Evolutionary conservation across 2,113 vertebrate species (phyloP).

Genomic region (Tachysurus vachellii): DNA sequence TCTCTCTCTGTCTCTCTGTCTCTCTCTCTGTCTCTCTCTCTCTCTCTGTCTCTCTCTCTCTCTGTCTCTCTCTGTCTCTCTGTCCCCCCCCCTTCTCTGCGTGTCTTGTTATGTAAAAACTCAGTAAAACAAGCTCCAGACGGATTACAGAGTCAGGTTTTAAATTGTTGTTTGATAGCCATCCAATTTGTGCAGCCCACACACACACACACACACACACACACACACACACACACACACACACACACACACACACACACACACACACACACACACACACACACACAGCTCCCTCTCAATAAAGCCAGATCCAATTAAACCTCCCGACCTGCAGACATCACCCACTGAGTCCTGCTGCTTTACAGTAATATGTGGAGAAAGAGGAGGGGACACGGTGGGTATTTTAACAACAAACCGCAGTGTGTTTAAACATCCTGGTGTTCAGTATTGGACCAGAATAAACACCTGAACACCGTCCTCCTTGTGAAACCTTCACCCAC

Average conservation of each 20-base stretch:
- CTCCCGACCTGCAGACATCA: slow-evolving; percentile 52
- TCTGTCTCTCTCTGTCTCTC: no score
- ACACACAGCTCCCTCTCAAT: slow-evolving; percentile 42
- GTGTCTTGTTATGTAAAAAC: slow-evolving; percentile 10
- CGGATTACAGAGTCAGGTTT: slow-evolving; percentile 26
- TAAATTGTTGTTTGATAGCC: slow-evolving; percentile 23
- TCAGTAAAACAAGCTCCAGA: slow-evolving; percentile 21
- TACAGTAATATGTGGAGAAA: not conserved
- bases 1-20: no score
- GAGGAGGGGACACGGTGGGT: no score
- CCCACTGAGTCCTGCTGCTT: not conserved
- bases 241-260: not conserved
- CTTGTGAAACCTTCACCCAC: not conserved
- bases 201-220: slow-evolving; percentile 18
- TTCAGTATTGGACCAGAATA: not conserved
- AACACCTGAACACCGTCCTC: not conserved
- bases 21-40: no score
- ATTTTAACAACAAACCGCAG: not conserved
- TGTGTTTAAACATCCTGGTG: not conserved
- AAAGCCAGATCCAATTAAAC: slow-evolving; percentile 56
- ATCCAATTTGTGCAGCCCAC: slow-evolving; percentile 44
- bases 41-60: no score
- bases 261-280: slow-evolving; percentile 8
- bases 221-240: slow-evolving; percentile 36
- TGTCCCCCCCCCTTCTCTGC: no score